These are phyloP conservation scores for Phataginus tricuspis DNA, from an alignment of 2,797 vertebrate species.

Conservation along the genomic window DNA sequence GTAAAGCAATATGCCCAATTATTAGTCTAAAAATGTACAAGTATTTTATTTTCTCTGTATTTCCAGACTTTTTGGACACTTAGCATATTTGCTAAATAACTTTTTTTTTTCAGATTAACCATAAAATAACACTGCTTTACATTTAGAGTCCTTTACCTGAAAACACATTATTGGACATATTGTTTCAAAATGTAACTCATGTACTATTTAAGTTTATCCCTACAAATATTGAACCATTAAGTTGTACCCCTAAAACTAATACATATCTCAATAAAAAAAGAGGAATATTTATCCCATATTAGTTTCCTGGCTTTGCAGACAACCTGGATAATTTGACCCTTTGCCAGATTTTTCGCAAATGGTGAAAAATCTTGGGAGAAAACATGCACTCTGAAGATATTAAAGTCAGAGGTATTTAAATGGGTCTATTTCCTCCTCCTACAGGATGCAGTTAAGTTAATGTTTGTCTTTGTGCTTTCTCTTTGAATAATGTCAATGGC, in stretches of 20 bases:
- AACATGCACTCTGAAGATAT: neutral
- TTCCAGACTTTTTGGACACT: neutral
- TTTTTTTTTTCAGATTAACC: neutral
- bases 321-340: constrained; percentile 16
- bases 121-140: neutral
- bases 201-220: neutral
- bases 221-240: neutral
- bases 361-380: neutral
- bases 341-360: constrained; percentile 35
- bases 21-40: neutral
- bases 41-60: neutral
- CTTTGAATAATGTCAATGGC: constrained; percentile 12
- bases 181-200: constrained; percentile 29
- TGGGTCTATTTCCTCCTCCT: neutral
- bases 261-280: neutral
- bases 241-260: neutral
- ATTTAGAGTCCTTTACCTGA: constrained; percentile 3
- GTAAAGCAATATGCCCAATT: neutral
- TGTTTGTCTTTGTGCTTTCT: neutral
- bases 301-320: constrained; percentile 15
- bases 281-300: neutral
- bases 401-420: constrained; percentile 49
- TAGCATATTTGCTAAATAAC: neutral
- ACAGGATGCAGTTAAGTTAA: neutral
- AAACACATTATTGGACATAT: neutral